Evolutionary conservation across 2,888 invertebrate genomes (phyloP), one percentile per base, ranked within the genome.

Genomic region (Caenorhabditis sp.): DNA sequence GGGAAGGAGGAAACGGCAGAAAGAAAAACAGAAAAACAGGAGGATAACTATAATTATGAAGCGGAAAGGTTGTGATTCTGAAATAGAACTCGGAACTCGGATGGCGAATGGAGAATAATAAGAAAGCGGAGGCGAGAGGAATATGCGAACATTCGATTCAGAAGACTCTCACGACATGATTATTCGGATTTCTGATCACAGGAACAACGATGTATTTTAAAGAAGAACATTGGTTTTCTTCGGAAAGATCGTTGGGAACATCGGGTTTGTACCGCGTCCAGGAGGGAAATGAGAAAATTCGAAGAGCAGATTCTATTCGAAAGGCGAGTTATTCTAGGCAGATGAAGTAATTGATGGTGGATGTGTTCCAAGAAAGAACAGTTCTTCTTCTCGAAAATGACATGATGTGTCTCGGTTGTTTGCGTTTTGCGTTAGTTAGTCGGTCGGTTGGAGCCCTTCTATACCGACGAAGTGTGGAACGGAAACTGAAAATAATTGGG

Each of bases 401-500:
- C 47, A 47, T 47, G 47, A 47, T 47, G 47, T 47, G 47, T 47
- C 47, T 47, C 18, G 47, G 47, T 60, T 61, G 70, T 70, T 70
- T 61, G 51, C 61, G 61, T n/a, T n/a, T n/a, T n/a, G n/a, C n/a
- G n/a, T 35, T 60, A 5, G 26, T n/a, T 32, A 56, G 26, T 32
- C 24, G 55, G 47, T 56, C 47, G 40, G 56, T 35, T 60, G 32
- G 50, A 32, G 50, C 47, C 40, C 70, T 60, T 70, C 40, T 55
- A 22, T n/a, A n/a, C n/a, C 51, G 9, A 53, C 18, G 50, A 13
- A 44, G 61, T 26, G 51, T 51, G 44, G 72, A 72, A 72, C 72
- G 72, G 72, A 67, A 74, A 74, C 65, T 74, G 67, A 74, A 74
- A 65, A 65, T 74, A 74, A 74, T 74, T 74, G 74, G 51, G 65